Base-by-base conservation (phyloP, 2,888 invertebrate genomes). In the Steinernema hermaphroditum region DNA sequence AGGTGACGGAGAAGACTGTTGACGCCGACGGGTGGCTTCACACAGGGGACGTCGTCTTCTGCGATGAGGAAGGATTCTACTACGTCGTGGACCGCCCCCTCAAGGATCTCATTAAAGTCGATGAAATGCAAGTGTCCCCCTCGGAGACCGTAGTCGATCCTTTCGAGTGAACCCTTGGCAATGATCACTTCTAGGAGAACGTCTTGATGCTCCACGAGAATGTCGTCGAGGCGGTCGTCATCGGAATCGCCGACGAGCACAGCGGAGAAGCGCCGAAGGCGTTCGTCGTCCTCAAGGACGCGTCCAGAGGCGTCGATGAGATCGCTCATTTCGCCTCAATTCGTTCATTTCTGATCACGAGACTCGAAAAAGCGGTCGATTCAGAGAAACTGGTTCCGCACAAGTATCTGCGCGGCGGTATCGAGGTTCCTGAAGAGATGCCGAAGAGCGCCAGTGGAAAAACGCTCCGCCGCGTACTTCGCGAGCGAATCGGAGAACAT, bases 61-160 rank as follows among this genome's bases (percentile, higher is more conserved):
- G 91, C 81, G 93, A 94, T 84, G 87, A 90, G 0, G 91, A 93
- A 19, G 91, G 91, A 0, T 91, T 90, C 87, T 92, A 93, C 87
- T 93, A 90, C 84, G 91, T 94, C 77, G 92, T 93, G 0, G 94
- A 94, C 87, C 89, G 94, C 75, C n/a, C n/a, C n/a, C 88, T 93
- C 24, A 94, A 94, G 87, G 94, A 94, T 86, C 90, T 94, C 32
- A 94, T 94, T 83, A 94, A 94, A 87, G 93, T 93, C 85, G 94
- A 94, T 87, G 93, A 92, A 50, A 92, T 91, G 83, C 92, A 93
- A 90, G 93, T 93, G 88, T 88, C 83, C 2, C 82, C 84, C 0
- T 73, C 77, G 12, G 81, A 84, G 71, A 76, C 84, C 27, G 71
- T 74, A n/a, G n/a, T n/a, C n/a, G n/a, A n/a, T n/a, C n/a, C n/a